Evolutionary conservation across 2,797 vertebrate genomes (phyloP).

Genomic region (Rhincodon typus): DNA sequence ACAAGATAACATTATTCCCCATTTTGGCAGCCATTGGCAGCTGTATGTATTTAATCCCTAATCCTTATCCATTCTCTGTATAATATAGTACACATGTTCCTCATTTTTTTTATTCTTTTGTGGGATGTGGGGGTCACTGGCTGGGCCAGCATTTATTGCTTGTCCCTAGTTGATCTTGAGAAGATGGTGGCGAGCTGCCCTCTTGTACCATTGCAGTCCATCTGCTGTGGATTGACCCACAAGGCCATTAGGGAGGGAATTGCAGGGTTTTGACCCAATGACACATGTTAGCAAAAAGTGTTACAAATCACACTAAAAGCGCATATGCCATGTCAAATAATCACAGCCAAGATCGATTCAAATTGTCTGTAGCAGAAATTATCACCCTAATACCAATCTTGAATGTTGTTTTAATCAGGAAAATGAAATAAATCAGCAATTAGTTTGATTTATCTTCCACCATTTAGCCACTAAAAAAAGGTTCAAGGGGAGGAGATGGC

Average conservation of each 20-base stretch:
- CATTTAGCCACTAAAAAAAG: not conserved
- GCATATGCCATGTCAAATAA: not conserved
- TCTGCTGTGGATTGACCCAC: too few relatives aligned
- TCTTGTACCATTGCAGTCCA: too few relatives aligned
- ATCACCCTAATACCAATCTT: not conserved
- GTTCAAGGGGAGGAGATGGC: not conserved
- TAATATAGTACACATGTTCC: not conserved
- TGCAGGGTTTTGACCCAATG: too few relatives aligned
- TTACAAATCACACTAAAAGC: not conserved
- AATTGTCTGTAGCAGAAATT: constrained; percentile 17
- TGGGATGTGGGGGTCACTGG: too few relatives aligned
- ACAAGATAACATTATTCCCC: not conserved
- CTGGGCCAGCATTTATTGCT: too few relatives aligned
- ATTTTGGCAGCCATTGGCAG: not conserved
- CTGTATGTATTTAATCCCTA: not conserved
- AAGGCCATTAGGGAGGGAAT: too few relatives aligned
- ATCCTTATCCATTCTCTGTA: not conserved
- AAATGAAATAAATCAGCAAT: constrained; percentile 16
- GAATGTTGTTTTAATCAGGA: constrained; percentile 21
- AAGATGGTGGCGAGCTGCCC: too few relatives aligned
- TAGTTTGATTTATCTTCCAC: not conserved
- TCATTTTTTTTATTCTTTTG: not conserved
- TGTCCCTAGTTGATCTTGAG: too few relatives aligned
- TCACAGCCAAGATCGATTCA: not conserved
- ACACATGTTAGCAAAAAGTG: not conserved